Percentiles rank a stretch among this genome's conserved stretches.
Evolutionary conservation across 2,797 vertebrate species (phyloP).

Genomic region (Periophthalmus magnuspinnatus): DNA sequence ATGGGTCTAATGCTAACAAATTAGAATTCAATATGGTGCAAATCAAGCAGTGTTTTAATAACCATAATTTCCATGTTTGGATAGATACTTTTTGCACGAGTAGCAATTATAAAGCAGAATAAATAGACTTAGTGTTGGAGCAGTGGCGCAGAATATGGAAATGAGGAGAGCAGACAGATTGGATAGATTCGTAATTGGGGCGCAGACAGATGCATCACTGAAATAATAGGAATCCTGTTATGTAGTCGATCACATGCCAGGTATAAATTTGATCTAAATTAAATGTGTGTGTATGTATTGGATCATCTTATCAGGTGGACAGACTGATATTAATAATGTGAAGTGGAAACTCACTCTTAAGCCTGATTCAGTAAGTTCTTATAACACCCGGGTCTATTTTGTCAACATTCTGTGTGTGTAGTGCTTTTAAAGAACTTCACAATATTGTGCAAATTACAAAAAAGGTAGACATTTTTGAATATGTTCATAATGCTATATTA

Average conservation of each 20-base stretch:
- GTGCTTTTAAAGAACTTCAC: not conserved
- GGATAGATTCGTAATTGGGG: slow-evolving; percentile 7
- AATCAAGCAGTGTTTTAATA: slow-evolving; percentile 28
- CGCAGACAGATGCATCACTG: slow-evolving; percentile 18
- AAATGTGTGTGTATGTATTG: not conserved
- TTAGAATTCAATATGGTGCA: slow-evolving; percentile 39
- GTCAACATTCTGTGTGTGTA: not conserved
- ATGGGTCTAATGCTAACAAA: slow-evolving; percentile 52
- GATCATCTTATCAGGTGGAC: not conserved
- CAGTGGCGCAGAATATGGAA: slow-evolving; percentile 27
- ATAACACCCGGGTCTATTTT: not conserved
- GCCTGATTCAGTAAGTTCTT: not conserved
- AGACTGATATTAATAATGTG: not conserved
- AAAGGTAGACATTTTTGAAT: too few relatives aligned
- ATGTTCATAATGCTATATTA: too few relatives aligned
- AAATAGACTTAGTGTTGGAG: slow-evolving; percentile 31
- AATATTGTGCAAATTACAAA: too few relatives aligned
- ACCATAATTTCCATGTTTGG: slow-evolving; percentile 35
- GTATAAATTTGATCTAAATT: not conserved
- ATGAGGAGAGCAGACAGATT: slow-evolving; percentile 19
- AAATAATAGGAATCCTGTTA: slow-evolving; percentile 12
- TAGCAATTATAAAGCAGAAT: slow-evolving; percentile 37
- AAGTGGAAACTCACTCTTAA: not conserved
- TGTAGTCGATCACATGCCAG: not conserved
- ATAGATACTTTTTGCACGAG: slow-evolving; percentile 29